Evolutionary conservation across 2,888 invertebrate genomes (phyloP), one percentile per base, ranked within the genome.

Genomic region (Melanostoma scalare): DNA sequence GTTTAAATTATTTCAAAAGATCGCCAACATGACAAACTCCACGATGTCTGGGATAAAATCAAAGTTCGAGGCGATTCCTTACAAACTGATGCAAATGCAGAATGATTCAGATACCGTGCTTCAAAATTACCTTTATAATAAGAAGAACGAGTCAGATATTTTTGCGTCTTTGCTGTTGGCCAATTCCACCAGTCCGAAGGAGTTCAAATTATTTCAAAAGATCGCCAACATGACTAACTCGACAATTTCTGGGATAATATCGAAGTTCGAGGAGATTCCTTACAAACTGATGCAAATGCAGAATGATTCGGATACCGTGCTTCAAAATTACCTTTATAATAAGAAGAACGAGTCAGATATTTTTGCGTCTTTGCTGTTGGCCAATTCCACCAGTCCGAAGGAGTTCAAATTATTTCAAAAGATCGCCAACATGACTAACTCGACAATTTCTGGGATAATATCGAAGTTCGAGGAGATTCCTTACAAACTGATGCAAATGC

Each of bases 171-270:
- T n/a, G n/a, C 42, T 42, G 5, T 42, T 58, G 3, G 42, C 58
- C 8, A 44, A 44, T 38, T 33, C 33, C 6, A 33, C 42, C 5
- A 31, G 6, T 33, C 35, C 33, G n/a, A 46, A 60, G 3, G 61
- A 58, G 6, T 31, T 56, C 31, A n/a, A 58, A 58, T 33, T 58
- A 5, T 42, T 42, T 31, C 40, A 58, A 3, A 33, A 58, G 6
- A 3, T 58, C 20, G 58, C 31, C 1, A 56, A 30, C 31, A 31
- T 42, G 30, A 33, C 31, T 6, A 58, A 58, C n/a, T n/a, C n/a
- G n/a, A n/a, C n/a, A n/a, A n/a, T n/a, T n/a, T n/a, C n/a, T 9
- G 56, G 38, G 1, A 60, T 42, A 33, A 3, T 33, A 33, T 44
- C 44, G 3, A 42, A 44, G 31, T 31, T 44, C 3, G 44, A 60